Evolutionary conservation across 2,113 vertebrate genomes (phyloP), one percentile per base, ranked within the genome.

Genomic region (Corythoichthys intestinalis): DNA sequence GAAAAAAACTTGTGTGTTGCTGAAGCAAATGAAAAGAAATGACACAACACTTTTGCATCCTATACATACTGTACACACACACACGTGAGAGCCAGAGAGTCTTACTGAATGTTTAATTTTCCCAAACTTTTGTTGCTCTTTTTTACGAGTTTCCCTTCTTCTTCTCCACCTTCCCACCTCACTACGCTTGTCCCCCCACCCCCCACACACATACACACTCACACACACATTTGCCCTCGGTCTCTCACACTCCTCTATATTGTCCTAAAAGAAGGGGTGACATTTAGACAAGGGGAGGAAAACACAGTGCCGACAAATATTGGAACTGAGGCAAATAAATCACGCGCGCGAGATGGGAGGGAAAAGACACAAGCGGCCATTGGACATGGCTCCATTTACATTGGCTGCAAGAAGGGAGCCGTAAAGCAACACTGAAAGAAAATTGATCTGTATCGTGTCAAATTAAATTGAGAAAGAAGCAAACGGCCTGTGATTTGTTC

Each of bases 91-190:
- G 83, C 70, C 41, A 41, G 41, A 41, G 75, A 71, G 74, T 78
- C 84, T 90, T 91, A 89, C 83, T 87, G 90, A 89, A 91, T 93
- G 91, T 93, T 92, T 92, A 92, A 91, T 92, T 92, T 93, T 93
- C 92, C 91, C 92, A 92, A 93, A 92, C 89, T 89, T 44, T 93
- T 92, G 90, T 91, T 90, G 85, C 88, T 90, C 84, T 85, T 91
- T 44, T 93, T 92, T 92, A 93, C 84, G 91, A 92, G 91, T 83
- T 38, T 44, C 72, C 74, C 73, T 75, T 73, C 77, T 59, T 78
- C 69, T 76, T 74, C 79, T 75, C 85, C 28, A 28, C 76, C 73
- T 76, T 81, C 79, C 85, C 85, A 39, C 52, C 65, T 48, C 49
- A 2, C 38, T n/a, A 17, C n/a, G 60, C 20, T 28, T 28, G 20